These are phyloP conservation scores for Cyanistes caeruleus DNA, from an alignment of 2,113 vertebrate genomes.

Conservation along the genomic window DNA sequence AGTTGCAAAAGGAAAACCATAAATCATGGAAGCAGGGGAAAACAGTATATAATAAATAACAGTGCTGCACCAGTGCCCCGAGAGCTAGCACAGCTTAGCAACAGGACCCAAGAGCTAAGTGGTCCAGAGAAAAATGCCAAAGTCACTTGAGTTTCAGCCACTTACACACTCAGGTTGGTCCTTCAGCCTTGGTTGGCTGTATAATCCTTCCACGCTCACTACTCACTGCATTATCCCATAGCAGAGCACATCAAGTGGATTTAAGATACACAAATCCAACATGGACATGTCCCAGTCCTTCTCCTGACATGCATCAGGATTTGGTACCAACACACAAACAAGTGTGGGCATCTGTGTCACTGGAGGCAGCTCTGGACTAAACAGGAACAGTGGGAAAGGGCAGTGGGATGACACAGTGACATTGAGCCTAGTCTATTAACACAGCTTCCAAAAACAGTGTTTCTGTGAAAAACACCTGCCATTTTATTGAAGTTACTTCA, in stretches of 20 bases:
- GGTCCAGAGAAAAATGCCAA: neutral
- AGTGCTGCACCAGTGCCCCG: neutral
- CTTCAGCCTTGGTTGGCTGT: neutral
- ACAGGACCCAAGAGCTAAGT: neutral
- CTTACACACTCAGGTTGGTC: neutral
- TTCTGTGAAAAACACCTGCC: neutral
- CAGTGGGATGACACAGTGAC: neutral
- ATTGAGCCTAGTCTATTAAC: neutral
- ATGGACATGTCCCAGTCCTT: neutral
- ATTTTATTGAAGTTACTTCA: neutral
- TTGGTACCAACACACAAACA: neutral
- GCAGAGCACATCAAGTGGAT: neutral
- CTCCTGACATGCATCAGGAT: neutral
- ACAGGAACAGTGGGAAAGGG: neutral
- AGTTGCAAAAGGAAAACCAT: neutral
- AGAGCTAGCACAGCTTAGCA: neutral
- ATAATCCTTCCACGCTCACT: neutral
- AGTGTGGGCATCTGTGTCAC: neutral
- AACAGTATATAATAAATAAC: neutral
- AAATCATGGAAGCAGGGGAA: neutral
- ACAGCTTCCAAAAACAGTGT: neutral
- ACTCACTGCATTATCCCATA: neutral
- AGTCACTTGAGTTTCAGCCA: neutral
- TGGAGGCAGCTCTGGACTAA: neutral
- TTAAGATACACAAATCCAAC: neutral